These are phyloP conservation scores for Lingula anatina DNA, from an alignment of 2,888 invertebrate species.

Conservation along the genomic window DNA sequence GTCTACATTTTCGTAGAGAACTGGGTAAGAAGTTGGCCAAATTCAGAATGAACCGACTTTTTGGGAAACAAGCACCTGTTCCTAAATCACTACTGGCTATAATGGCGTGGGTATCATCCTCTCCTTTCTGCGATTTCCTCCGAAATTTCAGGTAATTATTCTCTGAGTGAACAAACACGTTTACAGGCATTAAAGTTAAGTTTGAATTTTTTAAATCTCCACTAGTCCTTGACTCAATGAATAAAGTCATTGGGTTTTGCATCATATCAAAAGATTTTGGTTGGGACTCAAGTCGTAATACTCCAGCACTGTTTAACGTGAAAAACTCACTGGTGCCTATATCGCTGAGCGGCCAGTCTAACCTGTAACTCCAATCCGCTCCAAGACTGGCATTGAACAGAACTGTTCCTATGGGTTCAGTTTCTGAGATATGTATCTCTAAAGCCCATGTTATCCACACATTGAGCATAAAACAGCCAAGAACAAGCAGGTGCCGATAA, in stretches of 20 bases:
- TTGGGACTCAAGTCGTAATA: too few species aligned
- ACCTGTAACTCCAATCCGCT: conserved; percentile 54
- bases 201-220: background rate
- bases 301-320: too few species aligned
- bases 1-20: conserved; percentile 8
- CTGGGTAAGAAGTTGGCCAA: conserved; percentile 14
- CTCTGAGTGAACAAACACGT: background rate
- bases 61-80: conserved; percentile 11
- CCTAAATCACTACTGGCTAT: too few species aligned
- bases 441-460: too few species aligned
- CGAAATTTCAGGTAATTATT: background rate
- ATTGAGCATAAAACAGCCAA: too few species aligned
- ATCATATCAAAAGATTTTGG: too few species aligned
- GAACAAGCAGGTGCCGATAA: too few species aligned
- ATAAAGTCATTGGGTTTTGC: conserved; percentile 1
- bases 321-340: too few species aligned
- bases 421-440: background rate
- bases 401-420: conserved; percentile 5
- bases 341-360: conserved; percentile 22
- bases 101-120: conserved; percentile 6
- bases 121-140: background rate
- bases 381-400: conserved; percentile 36
- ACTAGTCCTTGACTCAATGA: background rate
- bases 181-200: background rate
- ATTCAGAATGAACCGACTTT: conserved; percentile 11